Percentiles rank a stretch among this genome's conserved stretches.
Conservation (phyloP, 1,140 invertebrate genomes). For the Camponotus vicinus region DNA sequence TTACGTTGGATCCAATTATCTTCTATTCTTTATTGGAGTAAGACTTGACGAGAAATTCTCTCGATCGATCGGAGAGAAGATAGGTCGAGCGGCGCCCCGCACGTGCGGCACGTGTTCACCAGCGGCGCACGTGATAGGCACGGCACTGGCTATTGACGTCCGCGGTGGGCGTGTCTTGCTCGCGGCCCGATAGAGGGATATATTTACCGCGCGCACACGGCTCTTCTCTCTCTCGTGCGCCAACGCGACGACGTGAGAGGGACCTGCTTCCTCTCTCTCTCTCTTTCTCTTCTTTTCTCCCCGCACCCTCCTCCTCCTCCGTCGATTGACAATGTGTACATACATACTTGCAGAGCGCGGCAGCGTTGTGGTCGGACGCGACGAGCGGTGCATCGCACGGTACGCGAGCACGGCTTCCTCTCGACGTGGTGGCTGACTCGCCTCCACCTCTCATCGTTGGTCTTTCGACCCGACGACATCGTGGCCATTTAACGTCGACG, state of each 20-base stretch:
- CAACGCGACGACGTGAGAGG: constrained; percentile 13
- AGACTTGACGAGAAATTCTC: not conserved
- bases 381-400: constrained; percentile 66
- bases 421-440: constrained; percentile 77
- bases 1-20: no score
- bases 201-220: constrained; percentile 82
- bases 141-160: constrained; percentile 84
- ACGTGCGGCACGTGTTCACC: not conserved
- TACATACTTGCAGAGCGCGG: constrained; percentile 63
- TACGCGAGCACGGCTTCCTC: constrained; percentile 72
- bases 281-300: not conserved
- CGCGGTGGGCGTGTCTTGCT: constrained; percentile 79
- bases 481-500: not conserved
- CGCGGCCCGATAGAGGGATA: constrained; percentile 81
- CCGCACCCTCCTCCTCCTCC: not conserved
- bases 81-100: not conserved
- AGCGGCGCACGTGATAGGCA: constrained; percentile 49
- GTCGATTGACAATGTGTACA: constrained; percentile 77
- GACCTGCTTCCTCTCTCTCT: not conserved
- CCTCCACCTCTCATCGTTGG: constrained; percentile 21
- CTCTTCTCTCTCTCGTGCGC: constrained; percentile 81
- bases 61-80: not conserved
- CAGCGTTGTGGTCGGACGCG: constrained; percentile 73
- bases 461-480: not conserved
- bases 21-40: no score